These are phyloP conservation scores for Eustalomyia histrio DNA, from an alignment of 2,888 invertebrate genomes.

Conservation along the genomic window DNA sequence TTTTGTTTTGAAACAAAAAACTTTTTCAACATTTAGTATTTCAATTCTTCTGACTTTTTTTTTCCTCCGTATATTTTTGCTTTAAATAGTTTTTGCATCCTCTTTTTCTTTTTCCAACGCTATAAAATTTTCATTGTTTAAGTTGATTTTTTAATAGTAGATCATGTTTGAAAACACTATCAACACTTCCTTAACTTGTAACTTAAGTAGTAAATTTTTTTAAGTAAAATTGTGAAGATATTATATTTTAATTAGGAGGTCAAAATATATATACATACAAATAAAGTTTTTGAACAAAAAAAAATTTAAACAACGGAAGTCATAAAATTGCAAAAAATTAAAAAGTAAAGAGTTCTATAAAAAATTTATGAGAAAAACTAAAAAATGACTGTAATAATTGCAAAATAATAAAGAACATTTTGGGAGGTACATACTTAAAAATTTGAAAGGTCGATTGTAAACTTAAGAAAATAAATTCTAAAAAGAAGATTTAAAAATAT, in stretches of 20 bases:
- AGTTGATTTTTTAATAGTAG: slow-evolving; percentile 40
- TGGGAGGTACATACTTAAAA: too few relatives aligned
- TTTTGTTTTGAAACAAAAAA: slow-evolving; percentile 9
- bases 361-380: not conserved
- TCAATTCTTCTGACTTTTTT: slow-evolving; percentile 19
- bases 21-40: slow-evolving; percentile 38
- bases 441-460: too few relatives aligned
- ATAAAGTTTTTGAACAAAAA: slow-evolving; percentile 2
- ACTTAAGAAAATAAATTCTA: too few relatives aligned
- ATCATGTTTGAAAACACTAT: slow-evolving; percentile 49
- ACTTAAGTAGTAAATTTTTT: slow-evolving; percentile 48
- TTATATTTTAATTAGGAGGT: slow-evolving; percentile 57
- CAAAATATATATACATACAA: slow-evolving; percentile 24
- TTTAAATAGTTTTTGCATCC: slow-evolving; percentile 53
- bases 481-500: too few relatives aligned
- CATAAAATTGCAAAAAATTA: not conserved
- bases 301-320: not conserved
- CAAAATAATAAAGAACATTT: too few relatives aligned
- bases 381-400: not conserved
- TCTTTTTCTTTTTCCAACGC: slow-evolving; percentile 35
- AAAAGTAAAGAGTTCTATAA: not conserved
- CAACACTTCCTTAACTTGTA: slow-evolving; percentile 53
- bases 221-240: slow-evolving; percentile 44
- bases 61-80: slow-evolving; percentile 27
- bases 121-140: slow-evolving; percentile 58